Evolutionary conservation across 2,797 vertebrate genomes (phyloP), one percentile per base, ranked within the genome.

Genomic region (Chaetodon trifasciatus): DNA sequence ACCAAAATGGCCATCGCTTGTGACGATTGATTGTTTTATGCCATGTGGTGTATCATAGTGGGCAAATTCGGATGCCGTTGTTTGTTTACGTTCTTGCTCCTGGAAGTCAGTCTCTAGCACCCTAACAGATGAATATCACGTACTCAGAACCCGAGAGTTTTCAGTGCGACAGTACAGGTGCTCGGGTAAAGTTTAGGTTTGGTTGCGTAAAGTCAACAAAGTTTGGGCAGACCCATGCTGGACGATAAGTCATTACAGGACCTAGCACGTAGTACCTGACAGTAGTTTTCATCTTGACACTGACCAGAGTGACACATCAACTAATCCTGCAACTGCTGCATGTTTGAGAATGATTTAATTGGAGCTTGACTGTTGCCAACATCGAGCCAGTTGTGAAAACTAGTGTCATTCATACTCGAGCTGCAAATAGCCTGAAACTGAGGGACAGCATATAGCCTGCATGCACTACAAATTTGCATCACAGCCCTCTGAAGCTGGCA

Each of bases 301-400:
- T 53, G 24, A 23, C 19, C 2, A 8, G 5, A 69, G 28, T 42
- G 60, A 57, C 50, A 63, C 58, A 72, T 60, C 24, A 37, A 44
- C 42, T 3, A 23, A 28, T 68, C 57, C 49, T 49, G 39, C 37
- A 64, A 44, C 49, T 69, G 42, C 60, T 58, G 40, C 47, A 28
- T 37, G 12, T 23, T 57, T 40, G 39, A 53, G 17, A 23, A 24
- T 28, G 39, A 80, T 57, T 52, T 47, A 79, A 67, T 16, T 63
- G 12, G 28, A 62, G 44, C 55, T 44, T 56, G n/a, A 68, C 62
- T 56, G 39, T 28, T 58, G 15, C 16, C 52, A 62, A 32, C 11
- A 2, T 62, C 32, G 23, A 63, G 13, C 39, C 28, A 42, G 10
- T 5, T 58, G 17, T 44, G 2, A 39, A 77, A 63, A 55, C 42